A percentile compares a stretch with the other conserved stretches of the same genome.
These are phyloP conservation scores for Tenthredo amoena DNA, from an alignment of 2,888 invertebrate genomes.

Conservation along the genomic window DNA sequence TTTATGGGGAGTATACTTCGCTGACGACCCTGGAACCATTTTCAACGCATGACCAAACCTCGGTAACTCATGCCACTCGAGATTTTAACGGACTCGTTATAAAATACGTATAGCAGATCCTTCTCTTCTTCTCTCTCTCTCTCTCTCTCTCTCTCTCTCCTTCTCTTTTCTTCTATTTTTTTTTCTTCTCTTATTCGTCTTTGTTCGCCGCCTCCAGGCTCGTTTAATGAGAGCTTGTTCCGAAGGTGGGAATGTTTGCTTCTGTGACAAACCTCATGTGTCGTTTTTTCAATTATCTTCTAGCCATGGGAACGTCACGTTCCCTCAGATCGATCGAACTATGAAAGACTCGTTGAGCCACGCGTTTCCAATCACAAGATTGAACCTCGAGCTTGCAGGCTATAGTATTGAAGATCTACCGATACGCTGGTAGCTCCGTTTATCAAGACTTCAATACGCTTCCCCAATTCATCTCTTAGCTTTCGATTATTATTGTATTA, in stretches of 20 bases:
- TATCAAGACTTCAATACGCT: not conserved
- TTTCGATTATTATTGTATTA: not conserved
- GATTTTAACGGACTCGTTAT: not conserved
- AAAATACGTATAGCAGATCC: not conserved
- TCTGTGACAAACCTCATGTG: slow-evolving; percentile 24
- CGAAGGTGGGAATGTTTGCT: slow-evolving; percentile 16
- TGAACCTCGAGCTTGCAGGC: not conserved
- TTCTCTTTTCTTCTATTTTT: not conserved
- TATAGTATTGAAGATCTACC: slow-evolving; percentile 15
- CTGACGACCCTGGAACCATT: slow-evolving; percentile 2
- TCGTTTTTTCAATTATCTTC: slow-evolving; percentile 2
- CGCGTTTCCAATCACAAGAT: slow-evolving; percentile 19
- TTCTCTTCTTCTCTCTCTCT: not conserved
- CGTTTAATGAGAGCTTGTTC: slow-evolving; percentile 4
- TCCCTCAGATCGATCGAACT: slow-evolving; percentile 17
- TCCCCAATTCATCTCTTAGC: not conserved
- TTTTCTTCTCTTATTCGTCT: not conserved
- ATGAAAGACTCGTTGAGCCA: slow-evolving; percentile 15
- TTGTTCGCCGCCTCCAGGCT: not conserved
- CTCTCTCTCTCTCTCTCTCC: not conserved
- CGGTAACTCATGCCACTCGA: not conserved
- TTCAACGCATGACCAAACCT: slow-evolving; percentile 2
- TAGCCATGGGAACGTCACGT: slow-evolving; percentile 39
- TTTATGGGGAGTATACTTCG: not conserved
- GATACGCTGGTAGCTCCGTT: not conserved